Percentiles rank a stretch among this genome's conserved stretches.
phyloP scores from a whole-genome alignment of 2,888 invertebrate species.

The Eupithecia insigniata region DNA sequence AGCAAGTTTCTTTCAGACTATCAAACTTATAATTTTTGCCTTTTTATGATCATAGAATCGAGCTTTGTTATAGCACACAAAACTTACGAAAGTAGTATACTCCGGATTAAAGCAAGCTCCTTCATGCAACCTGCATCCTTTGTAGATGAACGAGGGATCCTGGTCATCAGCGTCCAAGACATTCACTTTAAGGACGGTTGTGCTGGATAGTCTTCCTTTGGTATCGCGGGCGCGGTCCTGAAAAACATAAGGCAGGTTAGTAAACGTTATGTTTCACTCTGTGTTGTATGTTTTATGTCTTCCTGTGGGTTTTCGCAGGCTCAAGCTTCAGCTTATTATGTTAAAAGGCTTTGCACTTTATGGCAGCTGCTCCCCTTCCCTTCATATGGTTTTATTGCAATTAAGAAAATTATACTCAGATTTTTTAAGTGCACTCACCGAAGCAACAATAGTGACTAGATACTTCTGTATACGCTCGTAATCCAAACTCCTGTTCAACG shows the following conservation, averaged over 20 bases:
- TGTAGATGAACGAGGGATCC: slow-evolving; percentile 95
- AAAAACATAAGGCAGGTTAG: slow-evolving; percentile 35
- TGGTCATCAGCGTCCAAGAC: slow-evolving; percentile 95
- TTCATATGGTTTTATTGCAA: too few relatives aligned
- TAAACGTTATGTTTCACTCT: not conserved
- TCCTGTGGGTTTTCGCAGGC: too few relatives aligned
- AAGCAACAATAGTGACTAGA: slow-evolving; percentile 94
- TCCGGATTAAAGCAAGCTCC: slow-evolving; percentile 95
- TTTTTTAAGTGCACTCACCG: too few relatives aligned
- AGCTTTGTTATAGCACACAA: too few relatives aligned
- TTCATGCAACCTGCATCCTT: slow-evolving; percentile 91
- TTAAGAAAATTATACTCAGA: too few relatives aligned
- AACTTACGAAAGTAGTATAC: slow-evolving; percentile 91
- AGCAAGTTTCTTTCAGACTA: too few relatives aligned
- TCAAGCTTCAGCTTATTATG: too few relatives aligned
- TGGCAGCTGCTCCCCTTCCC: too few relatives aligned
- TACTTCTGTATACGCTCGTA: slow-evolving; percentile 94
- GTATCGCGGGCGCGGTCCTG: slow-evolving; percentile 94
- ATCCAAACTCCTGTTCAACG: slow-evolving; percentile 93
- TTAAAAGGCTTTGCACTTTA: too few relatives aligned
- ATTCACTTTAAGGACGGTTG: slow-evolving; percentile 93
- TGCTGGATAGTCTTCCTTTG: slow-evolving; percentile 90
- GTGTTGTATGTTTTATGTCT: too few relatives aligned
- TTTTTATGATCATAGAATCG: too few relatives aligned
- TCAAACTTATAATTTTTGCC: too few relatives aligned